Evolutionary conservation across 2,797 vertebrate genomes (phyloP).

Genomic region (Ammospiza maritima): DNA sequence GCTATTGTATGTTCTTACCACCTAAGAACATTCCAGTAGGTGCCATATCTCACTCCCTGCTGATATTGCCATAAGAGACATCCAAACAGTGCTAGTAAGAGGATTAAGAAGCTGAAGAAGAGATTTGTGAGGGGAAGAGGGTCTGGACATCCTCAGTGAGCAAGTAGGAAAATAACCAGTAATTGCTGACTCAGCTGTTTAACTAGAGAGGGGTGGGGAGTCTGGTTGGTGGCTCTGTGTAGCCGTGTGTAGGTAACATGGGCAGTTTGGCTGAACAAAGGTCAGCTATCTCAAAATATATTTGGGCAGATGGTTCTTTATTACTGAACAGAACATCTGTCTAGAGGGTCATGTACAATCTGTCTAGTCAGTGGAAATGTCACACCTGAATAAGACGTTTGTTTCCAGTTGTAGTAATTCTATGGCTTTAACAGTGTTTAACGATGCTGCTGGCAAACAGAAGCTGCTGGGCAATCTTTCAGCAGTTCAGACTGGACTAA

Average conservation of each 20-base stretch:
- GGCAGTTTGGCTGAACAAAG: background rate
- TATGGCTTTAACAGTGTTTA: background rate
- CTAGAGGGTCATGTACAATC: background rate
- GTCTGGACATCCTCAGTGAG: background rate
- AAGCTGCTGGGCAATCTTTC: background rate
- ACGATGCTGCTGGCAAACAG: background rate
- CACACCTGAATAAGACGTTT: background rate
- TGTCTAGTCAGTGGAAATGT: background rate
- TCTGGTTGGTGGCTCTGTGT: background rate
- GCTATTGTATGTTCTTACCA: background rate
- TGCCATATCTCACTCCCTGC: background rate
- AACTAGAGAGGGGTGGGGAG: rapidly evolving
- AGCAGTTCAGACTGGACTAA: background rate
- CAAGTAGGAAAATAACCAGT: background rate
- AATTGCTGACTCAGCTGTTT: background rate
- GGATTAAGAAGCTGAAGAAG: background rate
- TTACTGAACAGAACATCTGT: background rate
- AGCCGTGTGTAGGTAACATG: too few species aligned
- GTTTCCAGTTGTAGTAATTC: background rate
- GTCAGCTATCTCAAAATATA: background rate
- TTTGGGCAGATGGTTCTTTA: background rate
- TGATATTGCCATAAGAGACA: background rate
- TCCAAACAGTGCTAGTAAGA: background rate
- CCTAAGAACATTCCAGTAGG: background rate
- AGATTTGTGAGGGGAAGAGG: background rate